Percentiles rank a stretch among this genome's conserved stretches.
phyloP scores from a whole-genome alignment of 2,888 invertebrate species.

The Aproaerema taeniolella region DNA sequence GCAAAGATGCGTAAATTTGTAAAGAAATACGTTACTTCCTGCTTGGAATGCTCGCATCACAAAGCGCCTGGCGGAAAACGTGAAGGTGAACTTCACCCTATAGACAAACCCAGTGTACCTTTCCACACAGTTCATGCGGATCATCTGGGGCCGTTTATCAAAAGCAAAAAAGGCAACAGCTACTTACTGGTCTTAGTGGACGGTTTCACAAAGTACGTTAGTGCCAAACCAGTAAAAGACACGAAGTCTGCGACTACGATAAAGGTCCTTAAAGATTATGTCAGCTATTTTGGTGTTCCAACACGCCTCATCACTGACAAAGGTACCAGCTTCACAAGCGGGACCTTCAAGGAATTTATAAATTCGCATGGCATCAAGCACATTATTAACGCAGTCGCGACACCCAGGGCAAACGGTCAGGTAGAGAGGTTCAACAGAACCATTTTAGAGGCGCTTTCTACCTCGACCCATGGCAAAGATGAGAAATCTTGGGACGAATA shows the following conservation, averaged over 20 bases:
- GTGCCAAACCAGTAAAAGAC: constrained; percentile 9
- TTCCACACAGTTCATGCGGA: no score
- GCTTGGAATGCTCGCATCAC: no score
- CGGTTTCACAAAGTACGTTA: constrained; percentile 13
- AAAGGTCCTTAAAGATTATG: neutral
- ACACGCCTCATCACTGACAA: neutral
- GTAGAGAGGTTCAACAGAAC: neutral
- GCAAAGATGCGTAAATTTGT: neutral
- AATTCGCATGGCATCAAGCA: neutral
- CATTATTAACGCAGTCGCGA: neutral
- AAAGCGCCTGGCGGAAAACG: no score
- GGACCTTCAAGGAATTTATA: neutral
- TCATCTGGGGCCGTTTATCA: constrained; percentile 1
- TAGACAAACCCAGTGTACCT: no score
- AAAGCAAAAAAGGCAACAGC: constrained; percentile 1
- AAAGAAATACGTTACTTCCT: no score
- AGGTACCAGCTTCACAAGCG: neutral
- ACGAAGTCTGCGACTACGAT: constrained; percentile 10
- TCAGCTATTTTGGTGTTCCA: constrained; percentile 1
- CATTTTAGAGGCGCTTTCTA: neutral
- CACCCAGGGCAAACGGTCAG: neutral
- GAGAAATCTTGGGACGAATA: constrained; percentile 3
- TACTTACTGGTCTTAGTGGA: constrained; percentile 12
- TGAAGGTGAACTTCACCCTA: no score
- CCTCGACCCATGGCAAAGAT: neutral